These are phyloP conservation scores for Augochlorella aurata DNA, from an alignment of 2,888 invertebrate genomes.

Conservation along the genomic window DNA sequence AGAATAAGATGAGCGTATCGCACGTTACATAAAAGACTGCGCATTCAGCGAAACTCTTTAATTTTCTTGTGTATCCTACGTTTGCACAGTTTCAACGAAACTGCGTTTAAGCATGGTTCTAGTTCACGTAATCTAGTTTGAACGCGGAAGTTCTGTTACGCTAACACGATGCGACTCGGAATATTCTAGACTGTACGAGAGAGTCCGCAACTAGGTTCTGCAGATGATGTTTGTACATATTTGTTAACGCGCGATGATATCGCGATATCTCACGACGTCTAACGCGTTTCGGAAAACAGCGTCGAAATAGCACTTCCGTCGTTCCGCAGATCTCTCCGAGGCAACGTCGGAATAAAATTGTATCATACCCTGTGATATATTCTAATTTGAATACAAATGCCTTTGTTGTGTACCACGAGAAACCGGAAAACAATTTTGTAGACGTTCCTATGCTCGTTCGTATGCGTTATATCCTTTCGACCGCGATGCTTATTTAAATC, in stretches of 20 bases:
- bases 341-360: constrained; percentile 17
- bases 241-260: neutral
- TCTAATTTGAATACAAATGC: constrained; percentile 46
- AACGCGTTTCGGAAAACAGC: neutral
- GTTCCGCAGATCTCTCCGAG: constrained; percentile 16
- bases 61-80: neutral
- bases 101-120: neutral
- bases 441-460: neutral
- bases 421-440: constrained; percentile 29
- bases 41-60: neutral
- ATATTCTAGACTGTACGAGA: neutral
- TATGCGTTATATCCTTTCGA: neutral
- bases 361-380: constrained; percentile 21
- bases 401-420: constrained; percentile 25
- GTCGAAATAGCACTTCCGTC: constrained; percentile 20
- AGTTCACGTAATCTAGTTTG: neutral
- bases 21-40: too few species aligned
- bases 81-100: neutral
- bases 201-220: neutral
- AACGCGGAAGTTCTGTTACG: neutral
- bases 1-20: too few species aligned
- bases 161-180: neutral
- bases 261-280: neutral
- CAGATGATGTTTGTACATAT: constrained; percentile 13
- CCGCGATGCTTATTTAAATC: neutral